A percentile compares a stretch with the other conserved stretches of the same genome.
Conservation (phyloP, 2,888 invertebrate species). For the Caenorhabditis uteleia region DNA sequence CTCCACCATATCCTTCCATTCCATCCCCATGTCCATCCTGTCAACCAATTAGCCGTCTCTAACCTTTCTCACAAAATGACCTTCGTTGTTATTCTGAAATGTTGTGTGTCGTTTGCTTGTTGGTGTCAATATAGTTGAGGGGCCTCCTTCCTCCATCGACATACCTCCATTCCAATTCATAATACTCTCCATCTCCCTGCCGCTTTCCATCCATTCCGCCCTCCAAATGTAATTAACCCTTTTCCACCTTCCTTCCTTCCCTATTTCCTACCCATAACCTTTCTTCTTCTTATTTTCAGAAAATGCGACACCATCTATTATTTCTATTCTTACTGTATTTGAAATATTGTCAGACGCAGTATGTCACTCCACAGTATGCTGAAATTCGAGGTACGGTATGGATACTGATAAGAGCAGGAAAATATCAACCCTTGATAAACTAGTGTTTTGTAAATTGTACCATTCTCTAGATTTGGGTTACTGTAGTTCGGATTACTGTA, state of each 20-base stretch:
- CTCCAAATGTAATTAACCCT: conserved; percentile 35
- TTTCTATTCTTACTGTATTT: conserved; percentile 22
- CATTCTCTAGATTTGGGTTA: background rate
- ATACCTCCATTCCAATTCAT: too few relatives aligned
- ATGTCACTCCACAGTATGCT: conserved; percentile 39
- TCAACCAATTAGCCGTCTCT: too few relatives aligned
- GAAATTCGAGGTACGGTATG: conserved; percentile 32
- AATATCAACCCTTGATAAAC: too few relatives aligned
- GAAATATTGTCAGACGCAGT: conserved; percentile 32
- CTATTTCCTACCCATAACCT: background rate
- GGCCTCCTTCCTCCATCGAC: too few relatives aligned
- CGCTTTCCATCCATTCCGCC: background rate
- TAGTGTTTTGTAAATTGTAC: too few relatives aligned
- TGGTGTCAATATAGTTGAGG: too few relatives aligned
- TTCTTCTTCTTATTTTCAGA: background rate
- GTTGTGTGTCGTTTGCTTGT: too few relatives aligned
- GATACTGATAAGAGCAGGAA: background rate
- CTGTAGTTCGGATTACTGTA: background rate
- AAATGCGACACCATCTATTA: conserved; percentile 23
- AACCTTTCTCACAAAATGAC: too few relatives aligned
- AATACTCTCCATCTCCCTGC: background rate
- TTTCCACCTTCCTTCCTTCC: background rate
- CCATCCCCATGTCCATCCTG: too few relatives aligned
- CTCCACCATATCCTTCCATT: too few relatives aligned
- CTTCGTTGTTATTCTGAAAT: too few relatives aligned